Evolutionary conservation across 37 sponge, comb jelly and placozoan genomes (phyloP), one percentile per base, ranked within the genome.

Genomic region (Mnemiopsis leidyi): DNA sequence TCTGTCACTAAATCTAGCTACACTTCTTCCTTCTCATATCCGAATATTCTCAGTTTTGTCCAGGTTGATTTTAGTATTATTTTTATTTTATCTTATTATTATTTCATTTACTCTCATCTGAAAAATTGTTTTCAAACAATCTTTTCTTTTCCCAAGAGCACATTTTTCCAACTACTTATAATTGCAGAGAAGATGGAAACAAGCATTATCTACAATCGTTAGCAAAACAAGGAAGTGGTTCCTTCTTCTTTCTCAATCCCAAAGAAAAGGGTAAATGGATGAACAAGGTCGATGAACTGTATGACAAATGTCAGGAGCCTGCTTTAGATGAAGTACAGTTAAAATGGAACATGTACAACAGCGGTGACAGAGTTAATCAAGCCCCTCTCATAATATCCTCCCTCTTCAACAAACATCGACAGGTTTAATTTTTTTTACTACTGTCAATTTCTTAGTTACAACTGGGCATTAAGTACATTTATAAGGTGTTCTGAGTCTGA

Each of bases 241-340:
- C 92, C 69, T 93, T 82, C 37, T 95, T 94, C 94, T 93, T 95
- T 92, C 97, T 98, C 68, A 97, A 97, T 40, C 38, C 93, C 39
- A 95, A 95, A 36, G 95, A 95, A 76, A 97, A 96, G 93, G 95
- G 96, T 24, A 96, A 96, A 35, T 98, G 99, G 99, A 94, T 96
- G 93, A 48, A 48, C 61, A 48, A 5, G 61, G 61, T 48, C 13
- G 69, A 30, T 9, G 67, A 13, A 26, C 24, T 92, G 69, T 92
- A 69, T 36, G 69, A 28, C 5, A 28, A 37, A 61, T 85, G 90
- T 21, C 1, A 9, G 23, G 90, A 85, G 29, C 90, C 90, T 39
- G 90, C 90, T 7, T 37, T 85, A n/a, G 25, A 79, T 23, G 23
- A 35, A 29, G 90, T 85, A 5, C n/a, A 39, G 5, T 20, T 85